Percentiles rank a stretch among this genome's conserved stretches.
phyloP scores from a whole-genome alignment of 1,140 invertebrate species.

The Drosophila serrata region DNA sequence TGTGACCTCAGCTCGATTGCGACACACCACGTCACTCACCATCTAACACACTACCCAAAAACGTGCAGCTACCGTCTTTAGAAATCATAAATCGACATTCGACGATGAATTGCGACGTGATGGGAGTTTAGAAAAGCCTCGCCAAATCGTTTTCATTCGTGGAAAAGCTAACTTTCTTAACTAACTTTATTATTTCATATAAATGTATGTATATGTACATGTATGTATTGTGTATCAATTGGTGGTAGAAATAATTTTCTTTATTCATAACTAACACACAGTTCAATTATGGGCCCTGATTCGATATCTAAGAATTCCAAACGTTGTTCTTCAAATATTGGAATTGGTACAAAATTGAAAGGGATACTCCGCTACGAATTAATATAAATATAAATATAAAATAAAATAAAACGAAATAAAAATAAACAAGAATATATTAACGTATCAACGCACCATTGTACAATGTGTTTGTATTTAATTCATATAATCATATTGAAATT shows the following conservation, averaged over 20 bases:
- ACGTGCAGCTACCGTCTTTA: not conserved
- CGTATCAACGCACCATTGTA: too few species aligned
- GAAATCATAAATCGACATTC: not conserved
- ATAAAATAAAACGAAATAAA: too few species aligned
- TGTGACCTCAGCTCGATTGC: not conserved
- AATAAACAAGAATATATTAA: too few species aligned
- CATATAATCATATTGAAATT: too few species aligned
- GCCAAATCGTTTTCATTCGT: not conserved
- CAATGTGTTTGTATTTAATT: too few species aligned
- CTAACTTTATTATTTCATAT: not conserved
- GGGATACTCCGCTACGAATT: too few species aligned
- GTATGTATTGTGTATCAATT: not conserved
- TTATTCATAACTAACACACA: not conserved
- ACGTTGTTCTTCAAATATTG: too few species aligned
- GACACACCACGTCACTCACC: not conserved
- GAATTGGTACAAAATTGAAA: too few species aligned
- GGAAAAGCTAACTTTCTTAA: not conserved
- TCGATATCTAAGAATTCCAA: not conserved
- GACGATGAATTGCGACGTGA: not conserved
- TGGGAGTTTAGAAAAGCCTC: constrained; percentile 1
- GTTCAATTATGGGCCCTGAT: not conserved
- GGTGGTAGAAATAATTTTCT: constrained; percentile 1
- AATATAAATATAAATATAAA: too few species aligned
- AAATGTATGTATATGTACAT: not conserved
- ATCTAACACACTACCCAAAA: not conserved